A percentile compares a stretch with the other conserved stretches of the same genome.
Evolutionary conservation across 2,888 invertebrate genomes (phyloP).

Genomic region (Drosophila engyochracea): DNA sequence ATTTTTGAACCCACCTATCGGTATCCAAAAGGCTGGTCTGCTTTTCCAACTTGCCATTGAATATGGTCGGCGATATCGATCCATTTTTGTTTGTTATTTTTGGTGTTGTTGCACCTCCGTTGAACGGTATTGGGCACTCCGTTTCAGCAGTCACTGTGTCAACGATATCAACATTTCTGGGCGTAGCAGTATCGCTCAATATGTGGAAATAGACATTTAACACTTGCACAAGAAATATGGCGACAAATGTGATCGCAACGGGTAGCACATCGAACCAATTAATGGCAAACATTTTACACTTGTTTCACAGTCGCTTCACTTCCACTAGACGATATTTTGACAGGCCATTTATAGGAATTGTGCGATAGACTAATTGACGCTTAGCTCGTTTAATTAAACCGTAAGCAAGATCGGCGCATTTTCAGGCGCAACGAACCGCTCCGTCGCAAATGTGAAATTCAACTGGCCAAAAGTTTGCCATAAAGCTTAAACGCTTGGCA

Average conservation of each 20-base stretch:
- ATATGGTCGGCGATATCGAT: constrained; percentile 27
- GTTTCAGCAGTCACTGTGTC: constrained; percentile 12
- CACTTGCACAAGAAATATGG: constrained; percentile 71
- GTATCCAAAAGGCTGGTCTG: constrained; percentile 73
- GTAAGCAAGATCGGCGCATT: constrained; percentile 23
- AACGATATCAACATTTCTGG: constrained; percentile 38
- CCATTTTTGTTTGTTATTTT: constrained; percentile 4
- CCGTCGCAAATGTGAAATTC: constrained; percentile 45
- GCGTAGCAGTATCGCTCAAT: constrained; percentile 36
- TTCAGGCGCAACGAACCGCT: constrained; percentile 32
- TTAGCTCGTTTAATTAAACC: constrained; percentile 13
- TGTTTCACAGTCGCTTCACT: constrained; percentile 17
- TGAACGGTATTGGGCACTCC: constrained; percentile 29
- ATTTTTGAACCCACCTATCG: constrained; percentile 75
- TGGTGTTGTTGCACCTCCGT: not conserved
- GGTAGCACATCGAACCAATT: constrained; percentile 81
- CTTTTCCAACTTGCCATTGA: constrained; percentile 72
- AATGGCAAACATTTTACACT: constrained; percentile 63
- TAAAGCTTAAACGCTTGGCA: constrained; percentile 13
- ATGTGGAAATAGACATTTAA: constrained; percentile 69
- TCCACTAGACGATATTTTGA: constrained; percentile 13
- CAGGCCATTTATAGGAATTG: constrained; percentile 36
- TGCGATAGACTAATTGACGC: constrained; percentile 1
- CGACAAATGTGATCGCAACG: constrained; percentile 64
- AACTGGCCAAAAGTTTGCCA: constrained; percentile 47